Evolutionary conservation across 2,888 invertebrate genomes (phyloP).

Genomic region (Tenthredo notha): DNA sequence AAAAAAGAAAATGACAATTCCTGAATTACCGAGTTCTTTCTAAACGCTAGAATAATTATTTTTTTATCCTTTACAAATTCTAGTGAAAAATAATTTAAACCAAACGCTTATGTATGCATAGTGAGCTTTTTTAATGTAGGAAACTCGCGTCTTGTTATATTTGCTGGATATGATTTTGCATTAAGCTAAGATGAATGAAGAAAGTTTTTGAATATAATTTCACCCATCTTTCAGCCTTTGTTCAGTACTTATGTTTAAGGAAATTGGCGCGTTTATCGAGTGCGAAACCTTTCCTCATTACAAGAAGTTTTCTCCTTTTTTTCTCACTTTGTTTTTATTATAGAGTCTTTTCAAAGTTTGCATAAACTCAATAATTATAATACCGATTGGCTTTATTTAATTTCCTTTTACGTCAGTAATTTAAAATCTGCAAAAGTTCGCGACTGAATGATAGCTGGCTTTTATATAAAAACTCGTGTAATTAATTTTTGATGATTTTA

Average conservation of each 20-base stretch:
- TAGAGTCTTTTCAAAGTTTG: background rate
- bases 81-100: too few relatives aligned
- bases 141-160: background rate
- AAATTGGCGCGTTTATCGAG: slow-evolving; percentile 12
- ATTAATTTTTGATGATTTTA: background rate
- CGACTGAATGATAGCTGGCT: background rate
- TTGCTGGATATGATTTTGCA: background rate
- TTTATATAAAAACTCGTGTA: background rate
- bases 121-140: background rate
- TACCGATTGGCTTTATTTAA: background rate
- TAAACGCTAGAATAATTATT: background rate
- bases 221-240: background rate
- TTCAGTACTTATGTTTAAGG: background rate
- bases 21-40: background rate
- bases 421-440: background rate
- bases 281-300: background rate
- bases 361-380: background rate
- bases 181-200: background rate
- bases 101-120: background rate
- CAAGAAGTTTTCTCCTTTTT: background rate
- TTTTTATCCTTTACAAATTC: background rate
- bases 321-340: background rate
- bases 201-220: background rate
- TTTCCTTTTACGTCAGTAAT: background rate
- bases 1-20: background rate